A percentile compares a stretch with the other conserved stretches of the same genome.
These are phyloP conservation scores for Pantherophis guttatus DNA, from an alignment of 2,113 vertebrate species.

Conservation along the genomic window DNA sequence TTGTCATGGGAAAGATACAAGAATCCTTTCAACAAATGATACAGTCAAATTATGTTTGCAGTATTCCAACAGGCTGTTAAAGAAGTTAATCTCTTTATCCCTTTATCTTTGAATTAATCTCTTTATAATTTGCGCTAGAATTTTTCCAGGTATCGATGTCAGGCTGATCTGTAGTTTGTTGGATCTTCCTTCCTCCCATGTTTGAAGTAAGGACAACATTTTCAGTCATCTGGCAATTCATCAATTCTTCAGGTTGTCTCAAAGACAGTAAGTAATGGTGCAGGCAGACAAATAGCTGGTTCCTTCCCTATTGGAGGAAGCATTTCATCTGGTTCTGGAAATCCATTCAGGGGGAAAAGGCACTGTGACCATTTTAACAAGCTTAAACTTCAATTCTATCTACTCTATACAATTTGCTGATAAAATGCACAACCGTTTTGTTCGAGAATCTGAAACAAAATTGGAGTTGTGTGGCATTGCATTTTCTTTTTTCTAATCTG, in stretches of 20 bases:
- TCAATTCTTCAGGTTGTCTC: neutral
- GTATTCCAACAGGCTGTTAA: neutral
- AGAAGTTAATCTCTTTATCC: neutral
- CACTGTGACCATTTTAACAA: neutral
- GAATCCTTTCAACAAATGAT: neutral
- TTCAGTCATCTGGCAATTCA: neutral
- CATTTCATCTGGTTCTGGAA: neutral
- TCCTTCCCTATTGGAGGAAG: neutral
- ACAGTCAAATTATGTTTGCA: neutral
- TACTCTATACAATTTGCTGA: neutral
- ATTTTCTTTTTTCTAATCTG: neutral
- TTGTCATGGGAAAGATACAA: neutral
- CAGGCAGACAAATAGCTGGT: neutral
- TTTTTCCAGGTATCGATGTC: neutral
- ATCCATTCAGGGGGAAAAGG: neutral
- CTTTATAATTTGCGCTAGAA: neutral
- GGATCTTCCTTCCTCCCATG: neutral
- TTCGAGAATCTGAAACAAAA: neutral
- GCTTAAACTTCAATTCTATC: neutral
- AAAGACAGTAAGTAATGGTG: neutral
- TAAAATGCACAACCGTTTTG: neutral
- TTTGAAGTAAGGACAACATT: neutral
- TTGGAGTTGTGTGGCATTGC: neutral
- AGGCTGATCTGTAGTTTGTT: neutral
- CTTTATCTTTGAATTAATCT: neutral